Evolutionary conservation across 2,888 invertebrate genomes (phyloP).

Genomic region (Cotesia congregata): DNA sequence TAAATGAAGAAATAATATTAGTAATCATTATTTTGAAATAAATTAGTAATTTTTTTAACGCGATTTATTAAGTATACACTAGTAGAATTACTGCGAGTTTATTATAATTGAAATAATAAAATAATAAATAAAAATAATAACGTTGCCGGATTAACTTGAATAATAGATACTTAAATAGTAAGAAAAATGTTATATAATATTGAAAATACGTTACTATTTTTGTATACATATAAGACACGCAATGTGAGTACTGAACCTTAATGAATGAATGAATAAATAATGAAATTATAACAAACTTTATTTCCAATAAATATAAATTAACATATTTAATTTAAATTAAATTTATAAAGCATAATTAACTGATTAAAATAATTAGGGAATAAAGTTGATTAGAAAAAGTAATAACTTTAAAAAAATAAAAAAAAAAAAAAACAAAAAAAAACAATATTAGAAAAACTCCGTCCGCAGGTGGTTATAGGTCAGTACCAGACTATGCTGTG

Average conservation of each 20-base stretch:
- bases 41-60: not conserved
- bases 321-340: conserved; percentile 36
- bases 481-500: conserved; percentile 70
- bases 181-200: conserved; percentile 50
- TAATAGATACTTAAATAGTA: conserved; percentile 51
- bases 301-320: conserved; percentile 41
- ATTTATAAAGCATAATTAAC: conserved; percentile 32
- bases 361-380: conserved; percentile 32
- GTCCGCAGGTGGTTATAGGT: conserved; percentile 70
- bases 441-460: conserved; percentile 52
- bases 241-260: conserved; percentile 67
- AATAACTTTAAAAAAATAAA: conserved; percentile 35
- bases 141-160: conserved; percentile 42
- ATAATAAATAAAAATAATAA: conserved; percentile 43
- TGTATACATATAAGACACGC: conserved; percentile 61
- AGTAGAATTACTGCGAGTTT: conserved; percentile 49
- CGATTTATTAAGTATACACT: conserved; percentile 16
- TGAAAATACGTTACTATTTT: conserved; percentile 64
- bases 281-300: conserved; percentile 41
- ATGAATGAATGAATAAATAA: conserved; percentile 52
- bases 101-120: not conserved
- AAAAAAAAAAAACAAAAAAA: no score
- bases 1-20: not conserved
- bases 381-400: conserved; percentile 41
- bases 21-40: conserved; percentile 1